Conservation (phyloP, 2,888 invertebrate genomes). For the Caenorhabditis sulstoni region DNA sequence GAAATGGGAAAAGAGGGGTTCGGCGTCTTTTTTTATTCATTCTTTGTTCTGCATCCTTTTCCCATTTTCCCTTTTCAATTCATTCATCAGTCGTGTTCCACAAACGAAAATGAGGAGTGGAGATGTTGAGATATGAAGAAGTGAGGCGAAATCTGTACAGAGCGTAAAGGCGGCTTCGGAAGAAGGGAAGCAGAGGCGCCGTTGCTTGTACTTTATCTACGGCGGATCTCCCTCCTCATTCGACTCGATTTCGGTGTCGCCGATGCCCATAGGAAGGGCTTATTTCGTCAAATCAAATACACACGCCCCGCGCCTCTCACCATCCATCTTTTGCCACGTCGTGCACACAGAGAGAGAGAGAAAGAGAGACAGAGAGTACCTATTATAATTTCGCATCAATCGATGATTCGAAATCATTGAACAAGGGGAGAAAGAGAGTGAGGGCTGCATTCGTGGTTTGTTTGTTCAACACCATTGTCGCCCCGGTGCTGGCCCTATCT, state of each 20-base stretch:
- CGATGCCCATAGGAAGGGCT: too few species aligned
- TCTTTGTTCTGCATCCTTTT: too few species aligned
- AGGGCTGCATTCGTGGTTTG: slow-evolving; percentile 55
- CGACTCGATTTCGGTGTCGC: too few species aligned
- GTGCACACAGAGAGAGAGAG: not conserved
- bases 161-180: too few species aligned
- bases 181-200: slow-evolving; percentile 10
- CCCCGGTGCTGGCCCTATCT: slow-evolving; percentile 15
- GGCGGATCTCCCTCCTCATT: slow-evolving; percentile 29
- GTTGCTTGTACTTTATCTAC: slow-evolving; percentile 54
- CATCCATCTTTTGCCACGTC: slow-evolving; percentile 36
- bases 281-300: slow-evolving; percentile 21
- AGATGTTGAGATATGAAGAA: slow-evolving; percentile 50
- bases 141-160: slow-evolving; percentile 53
- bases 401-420: slow-evolving; percentile 37
- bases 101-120: slow-evolving; percentile 22
- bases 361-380: too few species aligned
- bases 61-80: slow-evolving; percentile 23
- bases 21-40: too few species aligned
- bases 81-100: slow-evolving; percentile 15
- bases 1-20: not conserved
- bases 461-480: slow-evolving; percentile 54
- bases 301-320: not conserved
- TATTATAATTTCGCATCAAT: slow-evolving; percentile 48
- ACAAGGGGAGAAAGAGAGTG: not conserved